These are phyloP conservation scores for Arbacia lixula DNA, from an alignment of 53 echinoderm and acorn worm species.

Conservation along the genomic window DNA sequence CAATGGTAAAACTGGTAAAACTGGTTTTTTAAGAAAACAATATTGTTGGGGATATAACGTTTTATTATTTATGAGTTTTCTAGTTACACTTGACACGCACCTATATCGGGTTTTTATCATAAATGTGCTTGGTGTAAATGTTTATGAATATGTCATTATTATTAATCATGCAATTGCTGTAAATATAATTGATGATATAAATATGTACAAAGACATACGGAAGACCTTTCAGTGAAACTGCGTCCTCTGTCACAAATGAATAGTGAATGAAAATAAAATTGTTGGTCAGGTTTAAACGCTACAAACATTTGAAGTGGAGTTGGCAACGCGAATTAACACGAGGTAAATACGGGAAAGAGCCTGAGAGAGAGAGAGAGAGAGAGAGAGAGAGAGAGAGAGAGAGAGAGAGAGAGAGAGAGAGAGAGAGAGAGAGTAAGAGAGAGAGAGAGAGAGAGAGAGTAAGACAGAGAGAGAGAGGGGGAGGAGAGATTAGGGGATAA, in stretches of 20 bases:
- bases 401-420: neutral
- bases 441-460: neutral
- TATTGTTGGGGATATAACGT: neutral
- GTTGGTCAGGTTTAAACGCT: neutral
- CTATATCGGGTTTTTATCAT: neutral
- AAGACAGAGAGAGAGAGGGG: neutral
- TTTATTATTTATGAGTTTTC: neutral
- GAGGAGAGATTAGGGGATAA: neutral
- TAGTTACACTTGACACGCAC: neutral
- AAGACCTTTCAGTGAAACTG: too few relatives aligned
- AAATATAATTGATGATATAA: neutral
- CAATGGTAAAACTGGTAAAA: neutral
- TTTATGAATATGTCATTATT: neutral
- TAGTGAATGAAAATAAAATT: neutral
- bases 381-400: neutral
- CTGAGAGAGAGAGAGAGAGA: neutral
- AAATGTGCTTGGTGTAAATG: neutral
- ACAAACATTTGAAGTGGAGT: neutral
- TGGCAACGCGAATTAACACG: neutral
- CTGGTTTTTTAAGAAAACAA: slow-evolving; percentile 7
- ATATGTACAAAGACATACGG: too few relatives aligned
- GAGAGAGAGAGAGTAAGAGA: neutral
- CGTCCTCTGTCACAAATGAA: too few relatives aligned
- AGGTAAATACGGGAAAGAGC: neutral
- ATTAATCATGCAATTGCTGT: neutral